A percentile compares a stretch with the other conserved stretches of the same genome.
These are phyloP conservation scores for Mimas tiliae DNA, from an alignment of 2,888 invertebrate species.

Conservation along the genomic window DNA sequence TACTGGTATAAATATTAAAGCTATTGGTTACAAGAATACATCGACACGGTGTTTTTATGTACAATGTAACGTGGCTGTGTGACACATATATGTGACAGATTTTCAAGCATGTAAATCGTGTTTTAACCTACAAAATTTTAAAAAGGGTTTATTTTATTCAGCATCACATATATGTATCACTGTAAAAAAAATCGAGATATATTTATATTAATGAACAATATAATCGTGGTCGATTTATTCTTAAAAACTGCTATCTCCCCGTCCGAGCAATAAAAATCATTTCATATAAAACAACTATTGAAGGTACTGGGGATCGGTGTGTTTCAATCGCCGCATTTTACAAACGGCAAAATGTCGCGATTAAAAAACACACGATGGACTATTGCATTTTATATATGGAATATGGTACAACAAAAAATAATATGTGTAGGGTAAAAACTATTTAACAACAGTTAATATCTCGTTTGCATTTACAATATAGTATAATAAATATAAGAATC, in stretches of 20 bases:
- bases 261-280: conserved; percentile 74
- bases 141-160: not conserved
- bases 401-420: conserved; percentile 76
- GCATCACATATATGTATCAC: conserved; percentile 15
- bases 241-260: conserved; percentile 54
- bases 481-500: conserved; percentile 58
- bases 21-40: conserved; percentile 76
- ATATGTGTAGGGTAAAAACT: conserved; percentile 78
- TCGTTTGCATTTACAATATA: conserved; percentile 78
- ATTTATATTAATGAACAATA: conserved; percentile 26
- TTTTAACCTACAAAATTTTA: conserved; percentile 14
- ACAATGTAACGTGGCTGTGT: conserved; percentile 25
- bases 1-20: conserved; percentile 82
- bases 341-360: conserved; percentile 26
- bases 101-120: not conserved
- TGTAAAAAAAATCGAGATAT: conserved; percentile 9
- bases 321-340: conserved; percentile 20
- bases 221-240: conserved; percentile 65
- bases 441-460: conserved; percentile 79
- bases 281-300: conserved; percentile 78
- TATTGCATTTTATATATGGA: conserved; percentile 84
- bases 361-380: conserved; percentile 56
- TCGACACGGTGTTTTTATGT: conserved; percentile 54
- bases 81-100: not conserved
- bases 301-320: conserved; percentile 59